These are phyloP conservation scores for Papilio protenor DNA, from an alignment of 2,888 invertebrate species.

Conservation along the genomic window DNA sequence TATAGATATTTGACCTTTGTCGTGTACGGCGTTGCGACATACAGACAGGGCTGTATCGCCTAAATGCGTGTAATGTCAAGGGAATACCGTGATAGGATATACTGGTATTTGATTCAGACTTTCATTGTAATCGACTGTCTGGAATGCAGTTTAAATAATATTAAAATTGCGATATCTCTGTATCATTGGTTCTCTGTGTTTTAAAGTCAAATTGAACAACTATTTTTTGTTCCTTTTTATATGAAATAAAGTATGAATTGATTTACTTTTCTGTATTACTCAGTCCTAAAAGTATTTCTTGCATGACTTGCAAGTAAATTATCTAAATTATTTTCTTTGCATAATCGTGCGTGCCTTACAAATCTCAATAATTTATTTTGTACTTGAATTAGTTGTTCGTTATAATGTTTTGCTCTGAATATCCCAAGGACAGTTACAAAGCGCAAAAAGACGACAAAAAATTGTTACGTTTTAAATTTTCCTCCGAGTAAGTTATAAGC, in stretches of 20 bases:
- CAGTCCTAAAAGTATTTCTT: not conserved
- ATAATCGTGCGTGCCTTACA: not conserved
- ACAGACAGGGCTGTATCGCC: constrained; percentile 38
- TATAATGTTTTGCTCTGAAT: constrained; percentile 15
- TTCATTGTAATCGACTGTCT: constrained; percentile 17
- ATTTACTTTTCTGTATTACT: not conserved
- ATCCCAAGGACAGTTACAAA: constrained; percentile 32
- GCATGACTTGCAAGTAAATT: not conserved
- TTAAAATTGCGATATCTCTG: not conserved
- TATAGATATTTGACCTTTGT: constrained; percentile 33
- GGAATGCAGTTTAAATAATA: not conserved
- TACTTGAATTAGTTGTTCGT: constrained; percentile 26
- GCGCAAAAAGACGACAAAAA: constrained; percentile 31
- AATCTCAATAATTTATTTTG: constrained; percentile 2
- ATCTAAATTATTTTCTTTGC: not conserved
- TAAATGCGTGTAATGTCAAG: constrained; percentile 67
- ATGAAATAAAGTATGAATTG: not conserved
- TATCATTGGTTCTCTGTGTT: not conserved
- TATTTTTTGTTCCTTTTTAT: not conserved
- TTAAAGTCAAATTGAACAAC: not conserved
- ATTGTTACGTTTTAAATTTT: not conserved
- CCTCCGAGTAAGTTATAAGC: not conserved
- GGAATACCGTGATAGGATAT: constrained; percentile 63
- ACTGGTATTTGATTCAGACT: constrained; percentile 45
- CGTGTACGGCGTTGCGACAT: constrained; percentile 28